These are phyloP conservation scores for Rhagium mordax DNA, from an alignment of 2,888 invertebrate genomes.

Conservation along the genomic window DNA sequence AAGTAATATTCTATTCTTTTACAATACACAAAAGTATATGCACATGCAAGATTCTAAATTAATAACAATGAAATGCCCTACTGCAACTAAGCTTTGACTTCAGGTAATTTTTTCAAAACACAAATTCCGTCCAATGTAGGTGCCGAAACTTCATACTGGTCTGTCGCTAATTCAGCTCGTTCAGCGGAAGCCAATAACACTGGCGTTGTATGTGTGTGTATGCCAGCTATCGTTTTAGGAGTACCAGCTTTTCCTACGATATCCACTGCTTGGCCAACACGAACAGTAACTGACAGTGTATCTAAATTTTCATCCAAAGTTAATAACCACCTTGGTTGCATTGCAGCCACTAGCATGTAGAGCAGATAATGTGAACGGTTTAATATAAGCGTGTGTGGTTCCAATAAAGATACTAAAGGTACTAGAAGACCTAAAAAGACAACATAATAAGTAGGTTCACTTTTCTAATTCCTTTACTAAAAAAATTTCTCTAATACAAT, in stretches of 20 bases:
- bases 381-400: slow-evolving; percentile 74
- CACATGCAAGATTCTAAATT: not conserved
- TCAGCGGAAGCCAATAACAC: slow-evolving; percentile 96
- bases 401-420: slow-evolving; percentile 62
- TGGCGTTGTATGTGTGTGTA: slow-evolving; percentile 99
- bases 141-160: slow-evolving; percentile 92
- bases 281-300: slow-evolving; percentile 91
- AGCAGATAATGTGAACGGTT: slow-evolving; percentile 95
- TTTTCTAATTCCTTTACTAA: too few species aligned
- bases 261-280: slow-evolving; percentile 96
- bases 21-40: too few species aligned
- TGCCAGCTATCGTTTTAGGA: slow-evolving; percentile 99
- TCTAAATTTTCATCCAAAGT: slow-evolving; percentile 95
- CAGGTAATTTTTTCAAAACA: slow-evolving; percentile 82
- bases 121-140: slow-evolving; percentile 99
- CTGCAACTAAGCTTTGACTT: slow-evolving; percentile 20
- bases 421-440: slow-evolving; percentile 62
- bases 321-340: slow-evolving; percentile 98
- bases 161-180: slow-evolving; percentile 97
- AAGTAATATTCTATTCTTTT: not conserved
- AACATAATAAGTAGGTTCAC: not conserved
- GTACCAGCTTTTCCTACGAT: slow-evolving; percentile 99
- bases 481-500: too few species aligned
- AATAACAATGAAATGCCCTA: not conserved
- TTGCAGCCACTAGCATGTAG: slow-evolving; percentile 94